Evolutionary conservation across 2,113 vertebrate species (phyloP).

Genomic region (Stictonetta naevosa): DNA sequence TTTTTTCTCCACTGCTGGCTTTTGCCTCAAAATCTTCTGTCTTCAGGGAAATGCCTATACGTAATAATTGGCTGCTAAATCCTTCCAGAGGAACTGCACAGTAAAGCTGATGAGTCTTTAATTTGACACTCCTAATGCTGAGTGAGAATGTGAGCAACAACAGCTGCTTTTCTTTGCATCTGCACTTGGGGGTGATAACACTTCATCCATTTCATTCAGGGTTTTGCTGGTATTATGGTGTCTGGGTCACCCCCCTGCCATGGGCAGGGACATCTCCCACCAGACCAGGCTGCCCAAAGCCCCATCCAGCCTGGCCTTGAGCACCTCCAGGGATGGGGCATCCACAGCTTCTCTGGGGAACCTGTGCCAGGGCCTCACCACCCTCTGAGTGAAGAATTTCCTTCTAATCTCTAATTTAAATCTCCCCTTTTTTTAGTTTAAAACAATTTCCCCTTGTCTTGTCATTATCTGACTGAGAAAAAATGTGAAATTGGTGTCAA

Average conservation of each 20-base stretch:
- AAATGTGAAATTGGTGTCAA: background rate
- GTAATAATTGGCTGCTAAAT: constrained; percentile 19
- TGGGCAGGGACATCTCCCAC: too few relatives aligned
- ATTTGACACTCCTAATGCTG: background rate
- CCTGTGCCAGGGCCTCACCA: too few relatives aligned
- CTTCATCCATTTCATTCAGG: background rate
- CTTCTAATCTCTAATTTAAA: too few relatives aligned
- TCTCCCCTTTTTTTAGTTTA: too few relatives aligned
- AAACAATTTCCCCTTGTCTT: too few relatives aligned
- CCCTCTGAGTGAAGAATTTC: too few relatives aligned
- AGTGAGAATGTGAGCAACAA: background rate
- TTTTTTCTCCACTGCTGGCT: background rate
- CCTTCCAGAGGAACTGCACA: background rate
- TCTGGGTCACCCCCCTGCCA: background rate
- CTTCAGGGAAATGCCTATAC: background rate
- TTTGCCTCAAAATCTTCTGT: background rate
- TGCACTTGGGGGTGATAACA: background rate
- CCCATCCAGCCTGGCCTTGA: too few relatives aligned
- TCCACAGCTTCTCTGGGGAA: too few relatives aligned
- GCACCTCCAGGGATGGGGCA: too few relatives aligned
- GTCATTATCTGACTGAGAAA: too few relatives aligned
- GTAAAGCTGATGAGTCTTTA: background rate
- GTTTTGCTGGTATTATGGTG: background rate
- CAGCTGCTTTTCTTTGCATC: background rate
- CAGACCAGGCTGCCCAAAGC: too few relatives aligned